These are phyloP conservation scores for Styela clava DNA, from an alignment of 23 tunicate species.

Conservation along the genomic window DNA sequence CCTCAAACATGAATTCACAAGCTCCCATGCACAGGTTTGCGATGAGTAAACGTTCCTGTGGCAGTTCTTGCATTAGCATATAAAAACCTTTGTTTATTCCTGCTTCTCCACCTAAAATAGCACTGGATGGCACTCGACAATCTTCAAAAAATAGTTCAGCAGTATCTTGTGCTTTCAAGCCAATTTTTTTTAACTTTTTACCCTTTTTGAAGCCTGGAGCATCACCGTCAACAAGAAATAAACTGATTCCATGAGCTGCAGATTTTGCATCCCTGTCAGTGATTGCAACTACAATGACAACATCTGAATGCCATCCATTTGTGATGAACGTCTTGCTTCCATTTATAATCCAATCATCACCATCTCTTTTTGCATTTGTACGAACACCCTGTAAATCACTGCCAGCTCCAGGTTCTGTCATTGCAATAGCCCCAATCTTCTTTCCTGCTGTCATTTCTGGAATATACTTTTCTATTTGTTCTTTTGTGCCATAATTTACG, in stretches of 20 bases:
- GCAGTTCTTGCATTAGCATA: conserved; percentile 94
- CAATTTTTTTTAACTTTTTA: conserved; percentile 88
- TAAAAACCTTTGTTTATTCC: conserved; percentile 93
- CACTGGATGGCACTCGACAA: conserved; percentile 80
- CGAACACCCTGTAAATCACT: conserved; percentile 96
- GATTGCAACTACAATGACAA: conserved; percentile 81
- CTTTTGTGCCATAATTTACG: conserved; percentile 89
- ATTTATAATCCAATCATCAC: conserved; percentile 94
- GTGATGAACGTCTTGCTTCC: conserved; percentile 97
- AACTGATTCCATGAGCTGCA: conserved; percentile 93
- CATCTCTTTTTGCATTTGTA: conserved; percentile 85
- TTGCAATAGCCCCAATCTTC: conserved; percentile 86
- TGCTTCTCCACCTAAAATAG: conserved; percentile 94
- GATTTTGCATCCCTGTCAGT: conserved; percentile 95
- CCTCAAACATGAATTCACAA: conserved; percentile 96
- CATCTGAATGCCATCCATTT: conserved; percentile 97
- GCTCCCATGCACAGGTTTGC: conserved; percentile 83
- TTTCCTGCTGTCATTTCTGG: conserved; percentile 92
- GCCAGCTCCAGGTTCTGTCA: conserved; percentile 83
- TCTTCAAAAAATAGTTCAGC: conserved; percentile 98
- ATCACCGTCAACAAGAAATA: conserved; percentile 90
- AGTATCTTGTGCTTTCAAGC: conserved; percentile 96
- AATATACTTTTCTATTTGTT: conserved; percentile 89
- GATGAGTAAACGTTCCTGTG: conserved; percentile 91
- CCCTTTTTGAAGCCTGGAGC: conserved; percentile 95